phyloP scores from a whole-genome alignment of 2,797 vertebrate species.

The Eulemur coronatus region DNA sequence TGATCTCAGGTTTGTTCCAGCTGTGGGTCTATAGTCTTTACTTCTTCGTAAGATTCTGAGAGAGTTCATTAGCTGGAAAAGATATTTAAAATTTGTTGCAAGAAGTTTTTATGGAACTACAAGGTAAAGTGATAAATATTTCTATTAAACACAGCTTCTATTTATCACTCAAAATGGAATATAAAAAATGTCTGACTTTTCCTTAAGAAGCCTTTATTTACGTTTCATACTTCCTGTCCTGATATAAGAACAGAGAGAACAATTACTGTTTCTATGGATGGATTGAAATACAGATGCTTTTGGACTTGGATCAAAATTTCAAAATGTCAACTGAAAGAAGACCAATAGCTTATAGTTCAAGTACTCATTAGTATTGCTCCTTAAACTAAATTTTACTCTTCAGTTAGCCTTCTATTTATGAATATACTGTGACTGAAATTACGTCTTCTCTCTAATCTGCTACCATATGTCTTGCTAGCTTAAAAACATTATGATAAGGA shows the following conservation, averaged over 20 bases:
- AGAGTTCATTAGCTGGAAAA: background rate
- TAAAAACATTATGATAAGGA: background rate
- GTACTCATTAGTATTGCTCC: conserved; percentile 8
- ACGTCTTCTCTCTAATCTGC: background rate
- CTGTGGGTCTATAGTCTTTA: background rate
- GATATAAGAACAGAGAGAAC: background rate
- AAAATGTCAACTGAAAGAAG: background rate
- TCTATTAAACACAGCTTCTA: background rate
- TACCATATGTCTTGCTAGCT: background rate
- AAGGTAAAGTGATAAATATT: conserved; percentile 12
- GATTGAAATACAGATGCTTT: background rate
- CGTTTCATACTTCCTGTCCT: background rate
- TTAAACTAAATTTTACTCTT: background rate
- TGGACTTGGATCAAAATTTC: conserved; percentile 6
- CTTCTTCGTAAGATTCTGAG: background rate
- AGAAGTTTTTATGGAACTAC: background rate
- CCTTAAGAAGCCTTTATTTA: background rate
- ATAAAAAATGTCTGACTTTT: conserved; percentile 18
- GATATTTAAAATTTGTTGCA: background rate
- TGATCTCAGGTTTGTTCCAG: background rate
- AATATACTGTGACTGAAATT: background rate
- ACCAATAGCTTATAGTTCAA: background rate
- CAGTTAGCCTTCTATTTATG: background rate
- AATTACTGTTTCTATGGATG: background rate
- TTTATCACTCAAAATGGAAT: background rate